A percentile compares a stretch with the other conserved stretches of the same genome.
Evolutionary conservation across 2,797 vertebrate genomes (phyloP).

Genomic region (Petrocephalus sullivani): DNA sequence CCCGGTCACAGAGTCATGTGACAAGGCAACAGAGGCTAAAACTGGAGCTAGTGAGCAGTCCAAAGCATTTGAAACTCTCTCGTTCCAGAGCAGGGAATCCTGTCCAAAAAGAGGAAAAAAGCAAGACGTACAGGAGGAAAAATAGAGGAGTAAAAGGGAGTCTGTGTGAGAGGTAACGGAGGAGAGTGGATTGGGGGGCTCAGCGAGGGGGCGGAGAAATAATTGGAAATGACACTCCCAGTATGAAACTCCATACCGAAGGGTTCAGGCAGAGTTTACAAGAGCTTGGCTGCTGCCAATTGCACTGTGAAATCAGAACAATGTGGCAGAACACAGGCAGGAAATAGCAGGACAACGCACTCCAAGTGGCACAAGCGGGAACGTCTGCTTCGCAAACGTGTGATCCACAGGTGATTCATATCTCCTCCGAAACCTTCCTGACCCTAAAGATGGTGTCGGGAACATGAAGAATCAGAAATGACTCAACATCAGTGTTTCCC

Average conservation of each 20-base stretch:
- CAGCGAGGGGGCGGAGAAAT: background rate
- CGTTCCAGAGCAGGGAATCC: background rate
- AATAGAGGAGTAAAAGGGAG: background rate
- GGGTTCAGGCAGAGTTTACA: constrained; percentile 28
- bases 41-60: background rate
- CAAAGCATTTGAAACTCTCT: background rate
- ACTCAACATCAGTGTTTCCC: background rate
- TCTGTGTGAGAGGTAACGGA: background rate
- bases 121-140: background rate
- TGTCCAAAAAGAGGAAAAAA: background rate
- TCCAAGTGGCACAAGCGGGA: background rate
- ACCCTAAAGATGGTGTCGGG: background rate
- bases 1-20: background rate
- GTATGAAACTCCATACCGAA: constrained; percentile 27
- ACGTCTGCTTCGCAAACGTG: background rate
- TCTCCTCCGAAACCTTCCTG: background rate
- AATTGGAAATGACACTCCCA: constrained; percentile 26
- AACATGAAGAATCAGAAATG: background rate
- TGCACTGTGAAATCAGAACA: constrained; percentile 22
- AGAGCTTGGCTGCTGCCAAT: constrained; percentile 16
- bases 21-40: background rate
- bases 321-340: constrained; percentile 21
- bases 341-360: constrained; percentile 12
- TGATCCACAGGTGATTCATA: background rate
- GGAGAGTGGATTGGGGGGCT: background rate